Percentiles rank a stretch among this genome's conserved stretches.
Evolutionary conservation across 2,113 vertebrate genomes (phyloP).

Genomic region (Willisornis vidua): DNA sequence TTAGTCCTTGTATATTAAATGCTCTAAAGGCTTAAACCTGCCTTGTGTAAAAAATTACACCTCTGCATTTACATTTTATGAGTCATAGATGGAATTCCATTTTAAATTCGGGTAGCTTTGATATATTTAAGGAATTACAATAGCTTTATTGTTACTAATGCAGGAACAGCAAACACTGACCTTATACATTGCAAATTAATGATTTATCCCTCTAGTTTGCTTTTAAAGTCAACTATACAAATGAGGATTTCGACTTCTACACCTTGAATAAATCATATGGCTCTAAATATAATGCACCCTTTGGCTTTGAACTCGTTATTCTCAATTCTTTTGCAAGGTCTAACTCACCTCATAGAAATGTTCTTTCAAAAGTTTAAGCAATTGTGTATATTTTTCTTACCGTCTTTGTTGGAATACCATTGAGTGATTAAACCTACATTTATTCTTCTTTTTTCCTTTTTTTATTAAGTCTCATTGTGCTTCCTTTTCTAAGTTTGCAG

Average conservation of each 20-base stretch:
- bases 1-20: conserved; percentile 94
- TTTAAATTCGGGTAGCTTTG: conserved; percentile 82
- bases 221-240: conserved; percentile 67
- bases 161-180: conserved; percentile 73
- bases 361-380: conserved; percentile 44
- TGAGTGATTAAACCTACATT: background rate
- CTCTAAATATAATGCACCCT: conserved; percentile 49
- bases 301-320: conserved; percentile 68
- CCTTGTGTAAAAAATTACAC: conserved; percentile 81
- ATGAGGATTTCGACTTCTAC: conserved; percentile 65
- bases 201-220: conserved; percentile 74
- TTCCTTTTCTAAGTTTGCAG: background rate
- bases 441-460: background rate
- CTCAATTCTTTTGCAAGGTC: conserved; percentile 39
- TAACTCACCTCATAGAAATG: conserved; percentile 10
- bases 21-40: conserved; percentile 84
- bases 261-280: conserved; percentile 67
- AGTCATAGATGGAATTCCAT: conserved; percentile 89
- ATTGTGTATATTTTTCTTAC: background rate
- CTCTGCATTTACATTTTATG: conserved; percentile 90
- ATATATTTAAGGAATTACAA: conserved; percentile 69
- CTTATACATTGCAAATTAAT: conserved; percentile 63
- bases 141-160: conserved; percentile 73
- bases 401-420: background rate
- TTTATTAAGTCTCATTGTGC: background rate